Evolutionary conservation across 2,888 invertebrate genomes (phyloP).

Genomic region (Nomada ruficornis): DNA sequence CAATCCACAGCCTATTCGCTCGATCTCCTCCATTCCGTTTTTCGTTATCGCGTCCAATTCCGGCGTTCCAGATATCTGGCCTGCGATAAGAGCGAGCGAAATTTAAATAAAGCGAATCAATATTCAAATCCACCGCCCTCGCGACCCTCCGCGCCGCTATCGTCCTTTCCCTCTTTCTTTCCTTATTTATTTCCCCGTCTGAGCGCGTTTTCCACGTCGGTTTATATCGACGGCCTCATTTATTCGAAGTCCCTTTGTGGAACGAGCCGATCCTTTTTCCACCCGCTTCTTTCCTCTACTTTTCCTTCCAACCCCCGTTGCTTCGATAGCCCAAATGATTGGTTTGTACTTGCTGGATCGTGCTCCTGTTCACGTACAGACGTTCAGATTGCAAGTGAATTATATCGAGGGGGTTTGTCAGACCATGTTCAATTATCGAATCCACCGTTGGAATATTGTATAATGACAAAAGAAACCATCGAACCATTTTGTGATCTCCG

Average conservation of each 20-base stretch:
- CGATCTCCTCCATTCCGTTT: conserved; percentile 77
- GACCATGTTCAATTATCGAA: conserved; percentile 33
- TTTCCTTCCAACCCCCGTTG: background rate
- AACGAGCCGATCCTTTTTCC: conserved; percentile 69
- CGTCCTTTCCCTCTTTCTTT: conserved; percentile 68
- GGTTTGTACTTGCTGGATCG: conserved; percentile 63
- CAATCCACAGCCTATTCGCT: conserved; percentile 72
- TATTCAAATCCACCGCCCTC: conserved; percentile 82
- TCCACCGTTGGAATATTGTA: background rate
- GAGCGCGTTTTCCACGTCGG: conserved; percentile 53
- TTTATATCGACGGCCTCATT: conserved; percentile 70
- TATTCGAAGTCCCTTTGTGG: conserved; percentile 76
- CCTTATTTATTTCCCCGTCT: conserved; percentile 66
- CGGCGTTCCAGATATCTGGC: conserved; percentile 81
- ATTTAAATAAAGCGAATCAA: conserved; percentile 84
- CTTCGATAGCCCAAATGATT: conserved; percentile 70
- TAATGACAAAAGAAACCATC: too few species aligned
- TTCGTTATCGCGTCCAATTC: conserved; percentile 83
- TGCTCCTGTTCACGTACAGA: conserved; percentile 39
- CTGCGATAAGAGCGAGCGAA: conserved; percentile 76
- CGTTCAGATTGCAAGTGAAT: conserved; percentile 18
- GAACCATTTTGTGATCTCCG: too few species aligned
- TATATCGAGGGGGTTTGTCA: background rate
- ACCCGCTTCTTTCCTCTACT: conserved; percentile 7
- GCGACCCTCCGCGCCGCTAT: conserved; percentile 18